Percentiles rank a stretch among this genome's conserved stretches.
phyloP scores from a whole-genome alignment of 2,113 vertebrate genomes.

The Antechinus flavipes region DNA sequence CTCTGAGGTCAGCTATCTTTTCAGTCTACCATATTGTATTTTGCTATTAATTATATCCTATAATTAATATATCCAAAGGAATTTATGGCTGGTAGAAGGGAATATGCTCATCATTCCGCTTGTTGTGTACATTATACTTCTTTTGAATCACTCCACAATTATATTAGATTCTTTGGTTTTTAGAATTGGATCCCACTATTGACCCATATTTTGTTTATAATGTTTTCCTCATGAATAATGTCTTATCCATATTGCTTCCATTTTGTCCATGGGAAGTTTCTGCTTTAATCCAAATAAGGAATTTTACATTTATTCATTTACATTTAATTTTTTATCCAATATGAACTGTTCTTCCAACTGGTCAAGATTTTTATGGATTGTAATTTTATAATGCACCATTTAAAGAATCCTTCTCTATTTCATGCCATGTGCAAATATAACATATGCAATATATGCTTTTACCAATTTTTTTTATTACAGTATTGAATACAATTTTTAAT shows the following conservation, averaged over 20 bases:
- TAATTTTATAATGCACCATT: neutral
- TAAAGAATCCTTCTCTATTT: neutral
- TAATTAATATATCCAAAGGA: neutral
- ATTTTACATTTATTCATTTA: neutral
- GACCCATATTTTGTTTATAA: neutral
- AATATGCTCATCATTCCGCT: neutral
- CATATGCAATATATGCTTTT: neutral
- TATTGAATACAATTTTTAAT: neutral
- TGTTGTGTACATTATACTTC: neutral
- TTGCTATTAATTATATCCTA: neutral
- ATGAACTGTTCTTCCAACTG: neutral
- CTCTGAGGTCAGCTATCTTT: neutral
- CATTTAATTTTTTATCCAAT: neutral
- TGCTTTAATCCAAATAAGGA: neutral
- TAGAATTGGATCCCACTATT: neutral
- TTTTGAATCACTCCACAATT: neutral
- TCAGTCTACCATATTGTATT: neutral
- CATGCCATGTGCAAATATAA: neutral
- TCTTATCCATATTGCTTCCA: neutral
- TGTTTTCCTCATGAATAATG: neutral
- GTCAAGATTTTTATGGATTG: neutral
- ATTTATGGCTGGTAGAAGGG: neutral
- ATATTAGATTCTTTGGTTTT: neutral
- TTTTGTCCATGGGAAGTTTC: neutral
- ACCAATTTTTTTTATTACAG: neutral